phyloP scores from a whole-genome alignment of 2,113 vertebrate species.

The Istiophorus platypterus region DNA sequence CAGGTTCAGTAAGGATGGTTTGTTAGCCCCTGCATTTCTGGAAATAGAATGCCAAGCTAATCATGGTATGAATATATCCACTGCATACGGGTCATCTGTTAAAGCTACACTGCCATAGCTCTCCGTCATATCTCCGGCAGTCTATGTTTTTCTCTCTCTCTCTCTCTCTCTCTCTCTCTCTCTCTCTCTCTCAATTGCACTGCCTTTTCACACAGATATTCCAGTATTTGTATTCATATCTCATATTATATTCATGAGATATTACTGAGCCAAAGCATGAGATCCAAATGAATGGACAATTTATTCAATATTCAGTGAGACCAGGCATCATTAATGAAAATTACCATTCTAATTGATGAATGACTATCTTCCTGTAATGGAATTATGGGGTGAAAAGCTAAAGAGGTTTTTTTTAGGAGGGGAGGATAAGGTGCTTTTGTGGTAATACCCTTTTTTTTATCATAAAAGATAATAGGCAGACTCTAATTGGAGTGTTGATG shows the following conservation, averaged over 20 bases:
- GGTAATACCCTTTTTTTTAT: constrained; percentile 75
- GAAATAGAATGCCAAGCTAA: constrained; percentile 17
- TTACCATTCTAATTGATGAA: constrained; percentile 81
- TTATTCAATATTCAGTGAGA: constrained; percentile 71
- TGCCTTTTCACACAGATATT: constrained; percentile 31
- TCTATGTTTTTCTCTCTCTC: neutral
- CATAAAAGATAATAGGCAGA: constrained; percentile 72
- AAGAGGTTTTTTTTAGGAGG: constrained; percentile 74
- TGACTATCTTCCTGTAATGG: constrained; percentile 77
- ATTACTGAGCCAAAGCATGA: constrained; percentile 63
- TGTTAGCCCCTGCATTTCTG: constrained; percentile 10
- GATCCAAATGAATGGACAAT: constrained; percentile 67
- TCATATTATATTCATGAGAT: constrained; percentile 69
- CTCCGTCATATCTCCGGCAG: neutral
- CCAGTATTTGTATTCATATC: constrained; percentile 62
- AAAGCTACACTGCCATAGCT: neutral
- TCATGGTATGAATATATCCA: constrained; percentile 9
- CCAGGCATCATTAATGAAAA: constrained; percentile 74
- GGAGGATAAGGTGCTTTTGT: constrained; percentile 72
- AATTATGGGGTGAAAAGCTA: constrained; percentile 78
- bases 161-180: no score
- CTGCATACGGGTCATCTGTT: constrained; percentile 11
- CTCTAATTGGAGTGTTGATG: constrained; percentile 82
- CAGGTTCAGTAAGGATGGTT: neutral
- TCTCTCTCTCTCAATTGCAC: neutral